Conservation (phyloP, 2,113 vertebrate genomes). For the Trichomycterus rosablanca region DNA sequence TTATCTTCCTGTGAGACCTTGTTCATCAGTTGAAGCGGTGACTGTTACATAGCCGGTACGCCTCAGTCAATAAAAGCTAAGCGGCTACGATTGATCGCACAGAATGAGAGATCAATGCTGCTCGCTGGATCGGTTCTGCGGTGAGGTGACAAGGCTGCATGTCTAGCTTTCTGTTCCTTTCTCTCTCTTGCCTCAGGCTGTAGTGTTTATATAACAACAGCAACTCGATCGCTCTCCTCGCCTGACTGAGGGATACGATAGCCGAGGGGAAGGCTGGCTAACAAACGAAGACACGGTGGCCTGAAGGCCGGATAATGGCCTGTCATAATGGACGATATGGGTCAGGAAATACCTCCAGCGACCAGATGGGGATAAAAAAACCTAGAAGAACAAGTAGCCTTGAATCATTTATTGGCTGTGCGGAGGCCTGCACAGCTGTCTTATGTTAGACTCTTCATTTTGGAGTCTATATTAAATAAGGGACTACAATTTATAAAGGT, state of each 20-base stretch:
- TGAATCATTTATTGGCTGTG: slow-evolving; percentile 93
- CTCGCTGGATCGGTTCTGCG: slow-evolving; percentile 2
- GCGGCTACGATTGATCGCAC: slow-evolving; percentile 16
- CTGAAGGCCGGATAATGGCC: slow-evolving; percentile 92
- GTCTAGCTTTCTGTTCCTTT: slow-evolving; percentile 51
- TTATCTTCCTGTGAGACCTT: neutral
- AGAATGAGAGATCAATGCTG: slow-evolving; percentile 3
- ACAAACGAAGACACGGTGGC: slow-evolving; percentile 86
- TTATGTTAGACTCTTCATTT: slow-evolving; percentile 90
- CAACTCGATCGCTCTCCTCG: slow-evolving; percentile 87
- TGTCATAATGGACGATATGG: slow-evolving; percentile 92
- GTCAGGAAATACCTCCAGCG: slow-evolving; percentile 76
- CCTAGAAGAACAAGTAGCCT: slow-evolving; percentile 72
- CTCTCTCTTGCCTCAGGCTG: slow-evolving; percentile 66
- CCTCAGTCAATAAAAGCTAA: slow-evolving; percentile 20
- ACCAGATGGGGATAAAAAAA: slow-evolving; percentile 56
- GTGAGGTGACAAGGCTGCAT: slow-evolving; percentile 19
- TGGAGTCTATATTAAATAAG: slow-evolving; percentile 69
- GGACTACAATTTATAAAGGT: slow-evolving; percentile 63
- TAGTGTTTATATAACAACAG: slow-evolving; percentile 88
- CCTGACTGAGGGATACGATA: slow-evolving; percentile 90
- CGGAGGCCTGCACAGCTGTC: slow-evolving; percentile 73
- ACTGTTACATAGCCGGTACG: slow-evolving; percentile 1
- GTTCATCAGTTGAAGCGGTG: slow-evolving; percentile 17
- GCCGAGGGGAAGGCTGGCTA: slow-evolving; percentile 59